Evolutionary conservation across 1,140 invertebrate species (phyloP).

Genomic region (Ganaspis sp.): DNA sequence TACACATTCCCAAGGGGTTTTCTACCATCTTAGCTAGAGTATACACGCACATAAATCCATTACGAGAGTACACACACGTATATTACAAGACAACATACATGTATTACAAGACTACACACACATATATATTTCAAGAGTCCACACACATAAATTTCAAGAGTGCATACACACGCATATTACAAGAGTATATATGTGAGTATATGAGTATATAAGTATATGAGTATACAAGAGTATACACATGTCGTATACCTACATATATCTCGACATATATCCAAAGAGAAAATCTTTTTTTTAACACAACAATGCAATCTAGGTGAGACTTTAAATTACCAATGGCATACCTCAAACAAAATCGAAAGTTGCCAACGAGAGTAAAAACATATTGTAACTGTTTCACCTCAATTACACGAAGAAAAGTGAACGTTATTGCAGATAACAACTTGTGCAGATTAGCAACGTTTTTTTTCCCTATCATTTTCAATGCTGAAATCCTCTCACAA

Average conservation of each 20-base stretch:
- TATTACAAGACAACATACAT: too few relatives aligned
- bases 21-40: background rate
- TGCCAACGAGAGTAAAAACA: constrained; percentile 12
- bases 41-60: too few relatives aligned
- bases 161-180: too few relatives aligned
- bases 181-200: too few relatives aligned
- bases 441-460: background rate
- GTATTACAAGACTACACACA: too few relatives aligned
- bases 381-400: constrained; percentile 3
- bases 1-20: constrained; percentile 17
- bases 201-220: too few relatives aligned
- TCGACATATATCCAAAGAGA: background rate
- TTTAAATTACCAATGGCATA: background rate
- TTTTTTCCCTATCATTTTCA: background rate
- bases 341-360: constrained; percentile 2
- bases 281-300: constrained; percentile 1
- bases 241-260: too few relatives aligned
- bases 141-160: too few relatives aligned
- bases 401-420: constrained; percentile 23
- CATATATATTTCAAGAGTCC: too few relatives aligned
- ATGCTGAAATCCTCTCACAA: background rate
- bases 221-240: background rate
- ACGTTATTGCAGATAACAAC: constrained; percentile 10
- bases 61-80: too few relatives aligned
- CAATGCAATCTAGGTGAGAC: constrained; percentile 3